Evolutionary conservation across 2,888 invertebrate species (phyloP), one percentile per base, ranked within the genome.

Genomic region (Pantelozetes paolii): DNA sequence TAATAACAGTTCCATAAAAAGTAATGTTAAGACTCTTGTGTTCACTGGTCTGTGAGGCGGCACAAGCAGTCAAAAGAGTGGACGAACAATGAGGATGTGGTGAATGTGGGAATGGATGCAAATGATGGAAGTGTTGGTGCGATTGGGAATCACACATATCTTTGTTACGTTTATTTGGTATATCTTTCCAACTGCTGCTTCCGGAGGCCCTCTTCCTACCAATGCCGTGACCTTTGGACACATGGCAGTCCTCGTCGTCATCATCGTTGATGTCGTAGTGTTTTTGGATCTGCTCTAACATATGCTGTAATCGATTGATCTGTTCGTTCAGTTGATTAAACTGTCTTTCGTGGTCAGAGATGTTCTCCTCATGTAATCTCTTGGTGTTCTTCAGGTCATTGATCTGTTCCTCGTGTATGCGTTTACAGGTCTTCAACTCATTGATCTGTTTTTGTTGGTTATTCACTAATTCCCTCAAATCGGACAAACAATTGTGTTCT

Each of bases 401-500:
- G 28, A 72, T 57, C 57, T 72, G 72, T 42, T 72, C 72, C 26
- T 72, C 57, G 36, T 72, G 72, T 26, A 59, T 20, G 26, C 72
- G 57, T 42, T 72, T 72, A 13, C 36, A 54, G 28, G n/a, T 59
- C 32, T 57, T 50, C 36, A 71, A 30, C 79, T 94, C 92, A 1
- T 88, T 87, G 75, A 95, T 85, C 82, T 93, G 92, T 79, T 90
- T 89, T 79, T 94, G 91, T 81, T 94, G 94, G 18, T 89, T 89
- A 75, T 90, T 89, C 77, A 95, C 90, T 62, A 94, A 84, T 11
- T 89, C 87, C 45, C 95, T 87, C 40, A 96, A 83, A 82, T 95
- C 94, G 75, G 90, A 86, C 23, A 95, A 90, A 83, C 96, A 96
- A 82, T 96, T 95, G 83, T 96, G 96, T 79, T 93, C 92, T 81